Conservation (phyloP, 1,140 invertebrate genomes). For the Patella vulgata region DNA sequence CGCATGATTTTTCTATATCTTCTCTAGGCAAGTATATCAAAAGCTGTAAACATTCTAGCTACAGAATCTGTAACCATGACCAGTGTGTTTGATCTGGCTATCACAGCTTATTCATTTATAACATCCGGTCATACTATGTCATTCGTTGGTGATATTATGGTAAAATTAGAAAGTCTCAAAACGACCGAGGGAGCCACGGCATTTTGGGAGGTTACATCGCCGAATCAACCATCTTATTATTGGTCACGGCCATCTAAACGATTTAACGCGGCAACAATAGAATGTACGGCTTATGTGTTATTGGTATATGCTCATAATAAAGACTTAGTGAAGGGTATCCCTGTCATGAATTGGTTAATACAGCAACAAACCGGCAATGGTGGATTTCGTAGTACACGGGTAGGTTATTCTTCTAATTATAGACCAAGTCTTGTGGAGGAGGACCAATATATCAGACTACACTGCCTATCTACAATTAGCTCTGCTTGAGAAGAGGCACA, state of each 20-base stretch:
- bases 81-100: slow-evolving; percentile 1
- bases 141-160: slow-evolving; percentile 3
- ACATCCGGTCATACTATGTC: slow-evolving; percentile 1
- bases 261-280: slow-evolving; percentile 79
- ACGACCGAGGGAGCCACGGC: slow-evolving; percentile 5
- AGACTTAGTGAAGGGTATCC: slow-evolving; percentile 25
- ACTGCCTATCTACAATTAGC: too few relatives aligned
- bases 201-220: not conserved
- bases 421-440: too few relatives aligned
- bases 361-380: slow-evolving; percentile 79
- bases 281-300: slow-evolving; percentile 85
- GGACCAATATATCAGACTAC: too few relatives aligned
- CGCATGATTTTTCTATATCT: too few relatives aligned
- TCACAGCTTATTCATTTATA: slow-evolving; percentile 3
- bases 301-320: slow-evolving; percentile 70
- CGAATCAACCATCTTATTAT: too few relatives aligned
- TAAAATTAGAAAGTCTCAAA: not conserved
- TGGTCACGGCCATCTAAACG: too few relatives aligned
- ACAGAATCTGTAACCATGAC: slow-evolving; percentile 1
- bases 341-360: slow-evolving; percentile 81
- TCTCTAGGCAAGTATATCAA: too few relatives aligned
- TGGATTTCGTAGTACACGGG: slow-evolving; percentile 80
- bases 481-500: too few relatives aligned
- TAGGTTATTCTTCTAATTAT: slow-evolving; percentile 70
- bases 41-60: slow-evolving; percentile 8